A percentile compares a stretch with the other conserved stretches of the same genome.
These are phyloP conservation scores for Ploceus nigricollis DNA, from an alignment of 2,113 vertebrate genomes.

Conservation along the genomic window DNA sequence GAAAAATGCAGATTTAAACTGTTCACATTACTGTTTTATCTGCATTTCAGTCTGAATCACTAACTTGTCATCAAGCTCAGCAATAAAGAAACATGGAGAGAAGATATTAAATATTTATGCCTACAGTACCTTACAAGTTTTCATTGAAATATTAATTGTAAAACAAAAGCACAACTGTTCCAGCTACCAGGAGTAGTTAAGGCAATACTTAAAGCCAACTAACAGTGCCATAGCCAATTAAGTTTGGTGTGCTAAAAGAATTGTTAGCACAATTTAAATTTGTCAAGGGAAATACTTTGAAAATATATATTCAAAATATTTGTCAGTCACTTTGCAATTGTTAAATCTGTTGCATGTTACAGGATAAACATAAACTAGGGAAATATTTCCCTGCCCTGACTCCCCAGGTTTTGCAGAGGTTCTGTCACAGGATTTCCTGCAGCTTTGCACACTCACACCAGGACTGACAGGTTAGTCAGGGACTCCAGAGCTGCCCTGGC, in stretches of 20 bases:
- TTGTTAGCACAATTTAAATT: slow-evolving; percentile 17
- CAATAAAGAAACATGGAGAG: slow-evolving; percentile 63
- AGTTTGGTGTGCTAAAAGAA: neutral
- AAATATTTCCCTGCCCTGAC: neutral
- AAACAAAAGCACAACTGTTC: slow-evolving; percentile 64
- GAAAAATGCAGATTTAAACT: slow-evolving; percentile 69
- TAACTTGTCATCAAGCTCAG: slow-evolving; percentile 66
- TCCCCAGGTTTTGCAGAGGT: neutral
- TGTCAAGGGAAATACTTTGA: slow-evolving; percentile 20
- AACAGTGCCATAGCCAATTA: neutral
- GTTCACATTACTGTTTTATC: slow-evolving; percentile 62
- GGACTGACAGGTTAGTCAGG: no score
- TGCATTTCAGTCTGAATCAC: slow-evolving; percentile 68
- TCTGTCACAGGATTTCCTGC: neutral
- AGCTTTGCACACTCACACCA: neutral
- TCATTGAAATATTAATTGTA: slow-evolving; percentile 55
- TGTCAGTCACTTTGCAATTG: neutral
- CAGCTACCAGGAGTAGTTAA: slow-evolving; percentile 26
- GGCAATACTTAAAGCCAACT: neutral
- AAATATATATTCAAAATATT: neutral
- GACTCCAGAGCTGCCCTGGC: neutral
- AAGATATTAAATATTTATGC: slow-evolving; percentile 71
- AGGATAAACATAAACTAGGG: neutral
- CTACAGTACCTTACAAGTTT: slow-evolving; percentile 46
- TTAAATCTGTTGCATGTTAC: neutral